Conservation (phyloP, 2,888 invertebrate species). For the Syrphus vitripennis region DNA sequence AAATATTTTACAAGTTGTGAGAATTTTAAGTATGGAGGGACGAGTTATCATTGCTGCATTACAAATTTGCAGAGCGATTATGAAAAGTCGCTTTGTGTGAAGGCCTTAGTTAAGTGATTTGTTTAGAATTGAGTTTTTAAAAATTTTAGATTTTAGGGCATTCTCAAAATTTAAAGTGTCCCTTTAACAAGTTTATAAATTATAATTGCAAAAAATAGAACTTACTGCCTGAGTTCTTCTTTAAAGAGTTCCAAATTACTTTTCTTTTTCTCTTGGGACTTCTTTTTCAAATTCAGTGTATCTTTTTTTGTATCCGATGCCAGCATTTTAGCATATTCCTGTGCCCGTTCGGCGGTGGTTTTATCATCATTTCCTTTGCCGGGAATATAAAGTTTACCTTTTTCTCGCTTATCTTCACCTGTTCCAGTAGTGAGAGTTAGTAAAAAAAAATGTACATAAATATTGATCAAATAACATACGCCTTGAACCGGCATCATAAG, state of each 20-base stretch:
- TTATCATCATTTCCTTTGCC: slow-evolving; percentile 85
- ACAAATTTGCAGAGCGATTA: too few species aligned
- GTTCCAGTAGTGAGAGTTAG: slow-evolving; percentile 16
- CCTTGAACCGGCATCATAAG: slow-evolving; percentile 96
- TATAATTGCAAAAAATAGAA: slow-evolving; percentile 64
- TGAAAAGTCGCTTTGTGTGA: too few species aligned
- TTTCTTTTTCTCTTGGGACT: slow-evolving; percentile 93
- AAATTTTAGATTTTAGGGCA: too few species aligned
- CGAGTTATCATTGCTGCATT: too few species aligned
- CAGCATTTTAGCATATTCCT: slow-evolving; percentile 86
- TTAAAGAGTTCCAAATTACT: slow-evolving; percentile 99
- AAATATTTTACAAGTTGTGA: too few species aligned
- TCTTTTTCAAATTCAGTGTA: slow-evolving; percentile 84
- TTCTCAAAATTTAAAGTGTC: too few species aligned
- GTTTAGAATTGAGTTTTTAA: too few species aligned
- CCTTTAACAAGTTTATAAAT: too few species aligned
- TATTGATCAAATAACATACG: slow-evolving; percentile 84
- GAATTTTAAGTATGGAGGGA: too few species aligned
- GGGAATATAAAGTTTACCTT: slow-evolving; percentile 96
- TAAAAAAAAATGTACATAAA: neutral
- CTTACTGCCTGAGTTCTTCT: slow-evolving; percentile 96
- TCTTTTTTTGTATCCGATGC: slow-evolving; percentile 86
- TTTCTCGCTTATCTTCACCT: slow-evolving; percentile 95
- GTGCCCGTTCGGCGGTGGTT: slow-evolving; percentile 85
- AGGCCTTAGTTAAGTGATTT: too few species aligned